Evolutionary conservation across 2,113 vertebrate genomes (phyloP).

Genomic region (Acanthisitta chloris): DNA sequence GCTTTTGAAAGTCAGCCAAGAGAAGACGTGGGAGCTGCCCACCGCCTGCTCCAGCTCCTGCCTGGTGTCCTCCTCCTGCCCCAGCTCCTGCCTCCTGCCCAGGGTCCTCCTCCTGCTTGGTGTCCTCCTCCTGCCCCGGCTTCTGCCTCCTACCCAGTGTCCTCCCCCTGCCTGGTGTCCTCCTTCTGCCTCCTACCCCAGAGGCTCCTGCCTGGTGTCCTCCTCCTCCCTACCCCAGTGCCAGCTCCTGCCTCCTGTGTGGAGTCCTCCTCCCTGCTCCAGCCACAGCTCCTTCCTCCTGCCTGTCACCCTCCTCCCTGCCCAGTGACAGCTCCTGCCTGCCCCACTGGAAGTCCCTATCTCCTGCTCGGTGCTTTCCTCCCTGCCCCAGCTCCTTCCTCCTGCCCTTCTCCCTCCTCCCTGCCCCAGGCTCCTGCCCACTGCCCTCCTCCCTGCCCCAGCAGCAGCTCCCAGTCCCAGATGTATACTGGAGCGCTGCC

Average conservation of each 20-base stretch:
- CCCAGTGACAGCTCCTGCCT: background rate
- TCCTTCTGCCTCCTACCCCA: background rate
- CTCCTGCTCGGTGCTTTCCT: background rate
- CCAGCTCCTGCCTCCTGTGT: background rate
- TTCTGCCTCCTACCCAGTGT: background rate
- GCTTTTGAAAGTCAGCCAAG: conserved; percentile 76
- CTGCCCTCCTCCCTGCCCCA: background rate
- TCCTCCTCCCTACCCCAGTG: background rate
- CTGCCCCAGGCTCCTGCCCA: background rate
- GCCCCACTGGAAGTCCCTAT: too few relatives aligned
- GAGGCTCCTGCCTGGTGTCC: too few relatives aligned
- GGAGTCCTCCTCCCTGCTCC: background rate
- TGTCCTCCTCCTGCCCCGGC: background rate
- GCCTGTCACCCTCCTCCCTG: background rate
- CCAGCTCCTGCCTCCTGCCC: background rate
- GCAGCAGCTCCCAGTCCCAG: background rate
- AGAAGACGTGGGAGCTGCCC: background rate
- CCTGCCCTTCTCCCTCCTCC: background rate
- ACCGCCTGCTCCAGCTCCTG: background rate
- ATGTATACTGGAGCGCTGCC: conserved; percentile 68
- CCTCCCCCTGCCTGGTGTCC: background rate
- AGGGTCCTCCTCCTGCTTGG: background rate
- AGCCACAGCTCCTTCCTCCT: background rate
- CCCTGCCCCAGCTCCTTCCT: background rate
- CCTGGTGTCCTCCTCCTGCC: background rate